A percentile compares a stretch with the other conserved stretches of the same genome.
phyloP scores from a whole-genome alignment of 2,888 invertebrate species.

The Epistrophe grossulariae region DNA sequence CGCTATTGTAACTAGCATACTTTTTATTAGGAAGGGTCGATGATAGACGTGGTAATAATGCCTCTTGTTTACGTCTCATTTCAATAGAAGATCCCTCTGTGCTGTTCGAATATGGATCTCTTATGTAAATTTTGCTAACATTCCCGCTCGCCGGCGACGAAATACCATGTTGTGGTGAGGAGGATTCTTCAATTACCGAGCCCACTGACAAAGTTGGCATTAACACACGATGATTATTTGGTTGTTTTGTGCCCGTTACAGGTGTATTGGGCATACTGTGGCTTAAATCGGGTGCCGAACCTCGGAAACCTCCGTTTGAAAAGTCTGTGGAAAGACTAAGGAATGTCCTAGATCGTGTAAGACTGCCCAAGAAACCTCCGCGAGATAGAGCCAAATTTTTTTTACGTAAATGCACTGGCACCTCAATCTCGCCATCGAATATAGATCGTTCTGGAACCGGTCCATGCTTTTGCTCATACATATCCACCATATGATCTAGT shows the following conservation, averaged over 20 bases:
- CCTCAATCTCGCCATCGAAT: slow-evolving; percentile 81
- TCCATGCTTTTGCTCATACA: slow-evolving; percentile 79
- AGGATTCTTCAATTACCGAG: slow-evolving; percentile 79
- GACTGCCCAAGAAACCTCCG: slow-evolving; percentile 85
- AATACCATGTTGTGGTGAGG: slow-evolving; percentile 72
- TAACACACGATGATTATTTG: slow-evolving; percentile 73
- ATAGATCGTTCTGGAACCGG: slow-evolving; percentile 79
- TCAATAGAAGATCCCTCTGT: slow-evolving; percentile 60
- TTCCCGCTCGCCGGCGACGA: slow-evolving; percentile 61
- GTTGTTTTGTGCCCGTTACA: slow-evolving; percentile 78
- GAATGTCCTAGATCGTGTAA: slow-evolving; percentile 86
- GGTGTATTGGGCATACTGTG: slow-evolving; percentile 83
- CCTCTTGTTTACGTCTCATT: slow-evolving; percentile 67
- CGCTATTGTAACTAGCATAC: slow-evolving; percentile 32
- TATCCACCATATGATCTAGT: slow-evolving; percentile 80
- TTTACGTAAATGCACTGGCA: slow-evolving; percentile 81
- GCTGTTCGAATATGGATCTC: slow-evolving; percentile 48
- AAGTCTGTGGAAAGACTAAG: slow-evolving; percentile 82
- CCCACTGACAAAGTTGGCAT: slow-evolving; percentile 78
- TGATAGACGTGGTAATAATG: slow-evolving; percentile 66
- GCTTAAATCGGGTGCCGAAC: slow-evolving; percentile 83
- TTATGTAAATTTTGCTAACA: slow-evolving; percentile 69
- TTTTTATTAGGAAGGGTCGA: slow-evolving; percentile 67
- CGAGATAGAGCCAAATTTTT: slow-evolving; percentile 79
- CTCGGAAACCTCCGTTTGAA: slow-evolving; percentile 80